Evolutionary conservation across 2,888 invertebrate genomes (phyloP).

Genomic region (Stenoptilia bipunctidactyla): DNA sequence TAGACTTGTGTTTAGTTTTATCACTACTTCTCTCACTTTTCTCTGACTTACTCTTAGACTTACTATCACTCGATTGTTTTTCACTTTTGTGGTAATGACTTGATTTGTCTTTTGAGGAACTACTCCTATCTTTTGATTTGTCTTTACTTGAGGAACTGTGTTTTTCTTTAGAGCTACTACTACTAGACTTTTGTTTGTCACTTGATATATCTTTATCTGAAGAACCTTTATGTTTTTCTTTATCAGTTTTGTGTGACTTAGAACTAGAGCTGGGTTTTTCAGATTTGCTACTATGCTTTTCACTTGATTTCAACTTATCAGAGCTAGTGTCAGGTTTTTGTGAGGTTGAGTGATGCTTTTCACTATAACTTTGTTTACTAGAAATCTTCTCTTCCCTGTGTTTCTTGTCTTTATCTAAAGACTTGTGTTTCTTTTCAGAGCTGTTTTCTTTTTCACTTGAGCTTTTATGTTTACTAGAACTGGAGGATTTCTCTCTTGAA

Average conservation of each 20-base stretch:
- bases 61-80: conserved; percentile 40
- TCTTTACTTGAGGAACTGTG: conserved; percentile 37
- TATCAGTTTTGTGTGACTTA: conserved; percentile 14
- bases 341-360: conserved; percentile 21
- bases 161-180: conserved; percentile 44
- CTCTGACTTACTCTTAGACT: conserved; percentile 33
- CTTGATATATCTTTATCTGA: conserved; percentile 22
- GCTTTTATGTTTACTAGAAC: conserved; percentile 34
- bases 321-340: conserved; percentile 18
- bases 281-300: conserved; percentile 14
- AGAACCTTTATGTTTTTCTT: conserved; percentile 20
- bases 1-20: conserved; percentile 41
- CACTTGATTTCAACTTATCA: conserved; percentile 21
- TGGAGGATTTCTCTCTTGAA: conserved; percentile 33
- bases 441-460: conserved; percentile 30
- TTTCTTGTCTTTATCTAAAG: conserved; percentile 29
- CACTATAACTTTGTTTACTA: conserved; percentile 17
- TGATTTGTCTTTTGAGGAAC: conserved; percentile 49
- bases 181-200: conserved; percentile 28
- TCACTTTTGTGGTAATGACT: conserved; percentile 39
- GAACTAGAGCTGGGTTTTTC: conserved; percentile 22
- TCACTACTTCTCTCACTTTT: conserved; percentile 32
- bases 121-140: conserved; percentile 41
- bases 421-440: conserved; percentile 32
- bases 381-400: conserved; percentile 23